A percentile compares a stretch with the other conserved stretches of the same genome.
phyloP scores from a whole-genome alignment of 2,113 vertebrate genomes.

The Gobiocypris rarus region DNA sequence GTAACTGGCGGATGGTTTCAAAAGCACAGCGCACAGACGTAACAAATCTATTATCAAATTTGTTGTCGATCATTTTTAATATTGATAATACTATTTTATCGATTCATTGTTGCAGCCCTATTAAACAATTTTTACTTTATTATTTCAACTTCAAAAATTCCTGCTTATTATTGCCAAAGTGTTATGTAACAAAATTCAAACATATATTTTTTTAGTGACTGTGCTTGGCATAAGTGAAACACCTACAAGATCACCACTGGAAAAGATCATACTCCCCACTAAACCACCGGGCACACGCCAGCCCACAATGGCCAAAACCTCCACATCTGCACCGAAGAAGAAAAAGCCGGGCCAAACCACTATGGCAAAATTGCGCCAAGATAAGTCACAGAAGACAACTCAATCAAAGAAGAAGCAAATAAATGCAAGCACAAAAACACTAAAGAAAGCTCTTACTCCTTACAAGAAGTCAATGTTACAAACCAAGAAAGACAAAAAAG shows the following conservation, averaged over 20 bases:
- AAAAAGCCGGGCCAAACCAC: slow-evolving; percentile 8
- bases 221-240: slow-evolving; percentile 67
- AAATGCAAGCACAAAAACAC: neutral
- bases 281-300: slow-evolving; percentile 52
- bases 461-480: slow-evolving; percentile 39
- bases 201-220: slow-evolving; percentile 65
- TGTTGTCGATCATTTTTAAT: no score
- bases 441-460: slow-evolving; percentile 43
- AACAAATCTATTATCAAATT: no score
- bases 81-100: no score
- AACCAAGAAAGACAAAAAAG: slow-evolving; percentile 47
- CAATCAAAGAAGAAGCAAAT: slow-evolving; percentile 26
- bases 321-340: neutral
- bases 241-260: slow-evolving; percentile 71
- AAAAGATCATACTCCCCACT: slow-evolving; percentile 65
- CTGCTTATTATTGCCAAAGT: no score
- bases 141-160: no score
- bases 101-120: no score
- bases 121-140: no score
- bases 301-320: neutral
- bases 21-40: no score
- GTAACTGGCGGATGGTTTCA: no score
- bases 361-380: slow-evolving; percentile 2
- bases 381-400: slow-evolving; percentile 38
- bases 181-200: neutral